Base-by-base conservation (phyloP, 2,888 invertebrate species). In the Morinoia aosen region DNA sequence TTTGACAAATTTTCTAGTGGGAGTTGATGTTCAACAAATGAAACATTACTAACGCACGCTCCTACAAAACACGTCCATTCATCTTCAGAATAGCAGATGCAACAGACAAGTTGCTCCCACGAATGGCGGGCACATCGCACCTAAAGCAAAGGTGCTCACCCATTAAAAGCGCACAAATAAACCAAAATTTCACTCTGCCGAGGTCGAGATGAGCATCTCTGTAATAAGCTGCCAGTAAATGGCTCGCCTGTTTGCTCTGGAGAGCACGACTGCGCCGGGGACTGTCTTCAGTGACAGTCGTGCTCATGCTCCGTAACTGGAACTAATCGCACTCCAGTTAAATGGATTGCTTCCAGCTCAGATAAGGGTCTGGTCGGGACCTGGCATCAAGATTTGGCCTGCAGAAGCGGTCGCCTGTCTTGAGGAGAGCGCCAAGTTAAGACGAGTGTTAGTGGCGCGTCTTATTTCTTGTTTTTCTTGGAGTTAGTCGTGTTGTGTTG, bases 271-370 rank as follows among this genome's bases (percentile, higher is more conserved):
- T 90, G 40, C 40, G 39, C 48, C 19, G 90, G 90, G 14, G 39
- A 48, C 90, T 90, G 90, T 90, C 90, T 39, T 90, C 90, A 90
- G 90, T 90, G 90, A 90, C 90, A 90, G 90, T 48, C 40, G 90
- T 90, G 90, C 19, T 90, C 90, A 90, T 90, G 90, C 90, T 90
- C 90, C 48, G 90, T 90, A 90, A 90, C 90, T 90, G 90, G 90
- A 90, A 90, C 90, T 39, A 90, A 90, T 90, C 90, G 90, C 90
- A 40, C 40, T 90, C 90, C 39, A 90, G 90, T 90, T 48, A 90
- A 90, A 90, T 90, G 90, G 40, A 90, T 40, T 90, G 90, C 90
- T 90, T 90, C 90, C 11, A 40, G 90, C 48, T 40, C 90, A 48
- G 90, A 90, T 48, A 90, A 90, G 90, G 39, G 90, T 39, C 90